Evolutionary conservation across 2,888 invertebrate species (phyloP), one percentile per base, ranked within the genome.

Genomic region (Sarcophaga caerulescens): DNA sequence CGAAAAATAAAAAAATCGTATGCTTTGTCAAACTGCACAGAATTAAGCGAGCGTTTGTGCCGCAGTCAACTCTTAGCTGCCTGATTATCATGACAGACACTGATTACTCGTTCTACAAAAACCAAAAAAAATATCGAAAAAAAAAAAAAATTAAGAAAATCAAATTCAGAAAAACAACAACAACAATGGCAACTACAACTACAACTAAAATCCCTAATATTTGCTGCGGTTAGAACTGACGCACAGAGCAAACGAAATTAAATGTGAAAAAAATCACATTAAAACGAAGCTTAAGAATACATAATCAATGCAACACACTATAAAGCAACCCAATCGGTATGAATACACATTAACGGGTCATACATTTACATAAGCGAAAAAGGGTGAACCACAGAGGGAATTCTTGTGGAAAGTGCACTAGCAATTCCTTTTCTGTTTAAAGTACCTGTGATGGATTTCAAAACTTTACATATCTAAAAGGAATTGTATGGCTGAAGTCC

Each of bases 21-120:
- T 0, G 80, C 80, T 69, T 76, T 85, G 85, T 74, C 75, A 35
- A 35, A 35, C 74, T 75, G 74, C 47, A 73, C 45, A 84, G 74
- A 86, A 81, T 86, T 86, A 86, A 86, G 81, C 77, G 60, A 86
- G 81, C 77, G 65, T 74, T 83, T 47, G 47, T 14, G 76, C 80
- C 69, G 74, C 65, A 86, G 83, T 81, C 80, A 86, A 81, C 65
- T 77, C 65, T 84, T 84, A 84, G 86, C 81, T 81, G 81, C 78
- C 86, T 86, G 81, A 86, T 86, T 86, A 86, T 86, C 86, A 84
- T 86, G 86, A 86, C 86, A 86, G 77, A 71, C 78, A 66, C 84
- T 84, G 86, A 86, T 86, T 86, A 86, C 75, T 81, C 57, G 62
- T 70, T 59, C 63, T 57, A 73, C 35, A 52, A 57, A 45, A 77